Percentiles rank a stretch among this genome's conserved stretches.
Conservation (phyloP, 2,113 vertebrate species). For the Platysternon megacephalum region DNA sequence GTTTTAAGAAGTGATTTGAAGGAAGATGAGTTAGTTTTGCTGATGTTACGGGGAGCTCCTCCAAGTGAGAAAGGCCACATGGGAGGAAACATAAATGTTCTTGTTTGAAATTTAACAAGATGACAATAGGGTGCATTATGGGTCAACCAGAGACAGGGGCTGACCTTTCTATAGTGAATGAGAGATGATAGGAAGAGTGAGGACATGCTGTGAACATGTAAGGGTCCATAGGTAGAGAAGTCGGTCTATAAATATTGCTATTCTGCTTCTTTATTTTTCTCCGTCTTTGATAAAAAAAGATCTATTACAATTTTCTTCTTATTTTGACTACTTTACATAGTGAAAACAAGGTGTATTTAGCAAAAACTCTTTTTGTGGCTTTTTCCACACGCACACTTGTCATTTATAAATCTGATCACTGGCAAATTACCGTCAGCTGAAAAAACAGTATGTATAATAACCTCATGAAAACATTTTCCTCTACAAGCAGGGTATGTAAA, state of each 20-base stretch:
- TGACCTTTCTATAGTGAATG: neutral
- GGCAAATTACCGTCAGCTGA: slow-evolving; percentile 3
- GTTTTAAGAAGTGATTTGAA: neutral
- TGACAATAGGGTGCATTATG: neutral
- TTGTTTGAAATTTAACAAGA: neutral
- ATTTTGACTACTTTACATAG: slow-evolving; percentile 14
- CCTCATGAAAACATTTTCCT: neutral
- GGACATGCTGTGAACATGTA: neutral
- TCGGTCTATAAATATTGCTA: neutral
- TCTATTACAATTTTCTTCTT: neutral
- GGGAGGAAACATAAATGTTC: neutral
- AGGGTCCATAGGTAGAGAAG: neutral
- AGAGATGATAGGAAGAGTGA: neutral
- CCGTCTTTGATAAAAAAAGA: neutral
- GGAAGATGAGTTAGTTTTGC: neutral
- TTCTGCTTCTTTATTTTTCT: neutral
- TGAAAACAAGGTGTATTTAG: slow-evolving; percentile 14
- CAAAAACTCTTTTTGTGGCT: neutral
- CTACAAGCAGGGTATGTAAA: neutral
- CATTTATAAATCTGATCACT: neutral
- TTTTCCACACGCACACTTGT: slow-evolving; percentile 2
- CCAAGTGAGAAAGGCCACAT: neutral
- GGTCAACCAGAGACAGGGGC: neutral
- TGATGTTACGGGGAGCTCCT: neutral
- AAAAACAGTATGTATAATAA: neutral